Percentiles rank a stretch among this genome's conserved stretches.
Conservation (phyloP, 2,888 invertebrate genomes). For the Zele albiditarsus region DNA sequence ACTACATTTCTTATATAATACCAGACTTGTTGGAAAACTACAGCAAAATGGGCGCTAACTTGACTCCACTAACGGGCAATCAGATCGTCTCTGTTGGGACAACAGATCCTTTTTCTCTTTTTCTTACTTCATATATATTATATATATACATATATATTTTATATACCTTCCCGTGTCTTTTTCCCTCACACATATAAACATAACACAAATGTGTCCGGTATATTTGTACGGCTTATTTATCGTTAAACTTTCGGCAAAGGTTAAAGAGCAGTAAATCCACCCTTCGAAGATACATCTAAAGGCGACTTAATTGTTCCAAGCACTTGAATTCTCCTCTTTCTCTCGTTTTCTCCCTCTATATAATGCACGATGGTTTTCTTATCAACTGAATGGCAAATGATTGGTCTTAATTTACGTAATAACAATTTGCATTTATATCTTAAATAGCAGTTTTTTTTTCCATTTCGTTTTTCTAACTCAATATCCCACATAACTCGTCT, state of each 20-base stretch:
- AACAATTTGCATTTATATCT: neutral
- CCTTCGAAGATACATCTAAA: slow-evolving; percentile 56
- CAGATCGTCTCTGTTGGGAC: slow-evolving; percentile 70
- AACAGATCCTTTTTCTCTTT: slow-evolving; percentile 59
- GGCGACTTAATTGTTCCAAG: slow-evolving; percentile 64
- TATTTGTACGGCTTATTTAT: slow-evolving; percentile 69
- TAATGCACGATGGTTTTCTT: neutral
- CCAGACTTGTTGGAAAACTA: slow-evolving; percentile 1
- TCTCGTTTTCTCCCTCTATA: neutral
- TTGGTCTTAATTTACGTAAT: slow-evolving; percentile 10
- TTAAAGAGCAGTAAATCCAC: slow-evolving; percentile 70
- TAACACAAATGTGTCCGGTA: slow-evolving; percentile 40
- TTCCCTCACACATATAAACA: slow-evolving; percentile 34
- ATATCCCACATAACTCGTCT: no score
- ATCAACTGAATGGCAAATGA: slow-evolving; percentile 21
- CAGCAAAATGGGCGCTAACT: slow-evolving; percentile 41
- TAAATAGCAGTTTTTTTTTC: neutral
- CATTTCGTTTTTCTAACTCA: neutral
- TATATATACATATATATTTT: slow-evolving; percentile 11
- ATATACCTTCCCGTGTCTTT: slow-evolving; percentile 27
- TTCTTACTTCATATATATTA: slow-evolving; percentile 30
- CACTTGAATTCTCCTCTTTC: slow-evolving; percentile 4
- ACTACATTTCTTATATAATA: slow-evolving; percentile 6
- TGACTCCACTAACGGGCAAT: slow-evolving; percentile 68
- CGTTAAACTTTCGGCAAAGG: slow-evolving; percentile 66